Percentiles rank a stretch among this genome's conserved stretches.
phyloP scores from a whole-genome alignment of 92 coral and sea anemone species.

The Umimayanthus kanabou region DNA sequence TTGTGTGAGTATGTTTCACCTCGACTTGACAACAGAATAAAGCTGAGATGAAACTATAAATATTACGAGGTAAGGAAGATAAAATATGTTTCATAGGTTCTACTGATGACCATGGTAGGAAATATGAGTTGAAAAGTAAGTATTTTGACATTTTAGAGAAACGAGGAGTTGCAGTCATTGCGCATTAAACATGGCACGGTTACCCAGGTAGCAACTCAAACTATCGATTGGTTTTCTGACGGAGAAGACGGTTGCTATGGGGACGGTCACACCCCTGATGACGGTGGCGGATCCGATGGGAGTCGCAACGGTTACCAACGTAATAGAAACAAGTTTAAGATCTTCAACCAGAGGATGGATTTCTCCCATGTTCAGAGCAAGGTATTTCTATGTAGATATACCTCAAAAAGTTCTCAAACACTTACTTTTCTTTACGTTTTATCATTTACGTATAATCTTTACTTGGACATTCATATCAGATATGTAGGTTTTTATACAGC shows the following conservation, averaged over 20 bases:
- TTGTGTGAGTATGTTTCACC: too few relatives aligned
- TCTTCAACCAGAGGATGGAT: constrained; percentile 71
- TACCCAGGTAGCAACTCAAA: constrained; percentile 38
- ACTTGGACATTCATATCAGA: too few relatives aligned
- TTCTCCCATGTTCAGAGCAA: constrained; percentile 85
- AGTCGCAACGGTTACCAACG: constrained; percentile 47
- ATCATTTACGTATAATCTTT: too few relatives aligned
- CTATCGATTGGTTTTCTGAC: neutral
- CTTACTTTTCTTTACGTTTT: too few relatives aligned
- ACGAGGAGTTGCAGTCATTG: constrained; percentile 39
- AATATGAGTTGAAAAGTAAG: neutral
- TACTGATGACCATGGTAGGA: neutral
- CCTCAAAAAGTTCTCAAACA: too few relatives aligned
- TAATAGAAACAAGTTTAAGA: constrained; percentile 60
- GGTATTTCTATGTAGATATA: constrained; percentile 1
- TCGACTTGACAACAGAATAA: too few relatives aligned
- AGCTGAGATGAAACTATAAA: too few relatives aligned
- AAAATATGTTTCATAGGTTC: neutral
- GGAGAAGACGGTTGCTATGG: constrained; percentile 23
- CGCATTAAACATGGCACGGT: constrained; percentile 40
- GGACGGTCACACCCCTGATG: constrained; percentile 33
- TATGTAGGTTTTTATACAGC: too few relatives aligned
- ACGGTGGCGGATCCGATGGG: constrained; percentile 31
- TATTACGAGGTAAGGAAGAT: neutral
- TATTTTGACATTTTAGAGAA: constrained; percentile 19